These are phyloP conservation scores for Entomobrya multifasciata DNA, from an alignment of 2,888 invertebrate species.

Conservation along the genomic window DNA sequence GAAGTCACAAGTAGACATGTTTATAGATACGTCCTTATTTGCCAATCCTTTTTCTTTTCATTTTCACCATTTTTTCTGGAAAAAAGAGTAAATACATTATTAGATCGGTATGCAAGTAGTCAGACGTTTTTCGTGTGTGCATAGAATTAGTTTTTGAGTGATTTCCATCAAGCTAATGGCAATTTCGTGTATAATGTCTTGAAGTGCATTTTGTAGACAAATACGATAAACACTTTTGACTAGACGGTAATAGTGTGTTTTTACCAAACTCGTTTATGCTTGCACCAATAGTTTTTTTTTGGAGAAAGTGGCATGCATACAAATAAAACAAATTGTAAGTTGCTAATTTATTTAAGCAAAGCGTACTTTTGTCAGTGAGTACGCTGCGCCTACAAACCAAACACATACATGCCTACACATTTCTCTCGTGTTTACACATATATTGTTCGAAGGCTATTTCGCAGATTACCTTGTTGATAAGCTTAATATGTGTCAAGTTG, in stretches of 20 bases:
- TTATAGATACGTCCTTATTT: slow-evolving; percentile 13
- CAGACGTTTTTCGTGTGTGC: no score
- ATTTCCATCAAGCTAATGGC: slow-evolving; percentile 68
- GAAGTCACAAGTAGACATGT: neutral
- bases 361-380: neutral
- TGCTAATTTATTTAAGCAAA: slow-evolving; percentile 13
- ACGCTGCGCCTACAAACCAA: neutral
- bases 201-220: slow-evolving; percentile 52
- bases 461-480: slow-evolving; percentile 50
- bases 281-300: no score
- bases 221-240: slow-evolving; percentile 20
- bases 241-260: neutral
- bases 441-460: slow-evolving; percentile 21
- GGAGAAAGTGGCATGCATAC: neutral
- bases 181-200: slow-evolving; percentile 60
- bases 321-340: neutral
- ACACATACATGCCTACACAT: neutral
- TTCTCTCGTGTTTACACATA: neutral
- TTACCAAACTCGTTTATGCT: neutral
- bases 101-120: no score
- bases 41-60: neutral
- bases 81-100: neutral
- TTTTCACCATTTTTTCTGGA: neutral
- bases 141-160: slow-evolving; percentile 37
- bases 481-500: slow-evolving; percentile 59